Conservation (phyloP, 2,888 invertebrate genomes). For the Meandrusa payeni region DNA sequence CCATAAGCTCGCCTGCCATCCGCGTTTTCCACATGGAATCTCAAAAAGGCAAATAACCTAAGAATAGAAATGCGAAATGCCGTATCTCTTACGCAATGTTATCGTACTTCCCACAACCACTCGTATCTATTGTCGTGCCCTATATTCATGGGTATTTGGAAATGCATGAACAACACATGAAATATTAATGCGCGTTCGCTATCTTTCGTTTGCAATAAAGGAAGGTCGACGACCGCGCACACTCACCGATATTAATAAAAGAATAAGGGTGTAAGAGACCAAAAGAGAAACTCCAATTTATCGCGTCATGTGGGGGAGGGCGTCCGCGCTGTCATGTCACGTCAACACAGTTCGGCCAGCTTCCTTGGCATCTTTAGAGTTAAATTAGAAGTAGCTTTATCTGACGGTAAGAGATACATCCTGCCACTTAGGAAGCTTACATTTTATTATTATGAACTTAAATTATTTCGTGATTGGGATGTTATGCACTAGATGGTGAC, state of each 20-base stretch:
- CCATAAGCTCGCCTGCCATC: too few species aligned
- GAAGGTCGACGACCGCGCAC: constrained; percentile 35
- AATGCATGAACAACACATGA: constrained; percentile 56
- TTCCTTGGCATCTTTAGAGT: too few species aligned
- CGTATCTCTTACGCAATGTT: constrained; percentile 26
- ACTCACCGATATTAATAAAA: constrained; percentile 28
- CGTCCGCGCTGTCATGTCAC: too few species aligned
- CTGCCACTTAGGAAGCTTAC: too few species aligned
- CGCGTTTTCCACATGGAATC: too few species aligned
- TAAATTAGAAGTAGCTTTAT: too few species aligned
- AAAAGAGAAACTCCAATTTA: constrained; percentile 23
- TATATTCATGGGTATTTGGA: constrained; percentile 43
- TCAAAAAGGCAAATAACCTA: constrained; percentile 8
- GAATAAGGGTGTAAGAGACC: constrained; percentile 13
- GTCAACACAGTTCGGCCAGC: too few species aligned
- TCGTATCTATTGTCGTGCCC: constrained; percentile 31
- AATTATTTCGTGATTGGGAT: too few species aligned
- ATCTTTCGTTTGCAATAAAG: constrained; percentile 46
- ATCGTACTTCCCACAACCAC: constrained; percentile 26
- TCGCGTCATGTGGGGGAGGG: constrained; percentile 1
- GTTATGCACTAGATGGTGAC: too few species aligned
- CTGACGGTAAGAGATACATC: too few species aligned
- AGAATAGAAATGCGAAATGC: constrained; percentile 13
- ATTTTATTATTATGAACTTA: too few species aligned
- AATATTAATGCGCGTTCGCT: constrained; percentile 52